Evolutionary conservation across 1,140 invertebrate genomes (phyloP), one percentile per base, ranked within the genome.

Genomic region (Bicyclus anynana): DNA sequence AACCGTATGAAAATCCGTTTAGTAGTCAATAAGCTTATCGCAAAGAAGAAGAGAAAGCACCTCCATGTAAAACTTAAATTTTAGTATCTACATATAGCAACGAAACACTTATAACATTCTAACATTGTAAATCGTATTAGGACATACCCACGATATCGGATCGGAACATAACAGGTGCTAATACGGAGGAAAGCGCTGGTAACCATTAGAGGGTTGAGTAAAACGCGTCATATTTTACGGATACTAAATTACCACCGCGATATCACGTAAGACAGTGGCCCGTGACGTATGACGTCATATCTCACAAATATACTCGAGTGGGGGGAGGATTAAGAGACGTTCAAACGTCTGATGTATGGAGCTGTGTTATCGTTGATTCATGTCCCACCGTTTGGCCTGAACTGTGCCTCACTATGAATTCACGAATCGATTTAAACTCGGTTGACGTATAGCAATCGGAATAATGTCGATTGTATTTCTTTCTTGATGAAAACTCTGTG

Each of bases 231-330:
- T 63, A 58, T 59, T 44, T 63, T 51, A 59, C 51, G 42, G 35
- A 10, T 44, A 66, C 55, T 56, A 68, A 74, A 79, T 75, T 72
- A 72, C 67, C 54, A 40, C 35, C 59, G 65, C 58, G 18, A 48
- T 76, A 77, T 77, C 72, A 67, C 65, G 64, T 59, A 65, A 72
- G 74, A 70, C 78, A 73, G 66, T 68, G 63, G 51, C 64, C 53
- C 53, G 57, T 82, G 79, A 82, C 77, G 68, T 69, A 80, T 77
- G 71, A 78, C 70, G 68, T 78, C 75, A 78, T 80, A 72, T 77
- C 68, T 80, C 75, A 69, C 65, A 75, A 67, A 68, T 74, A 67
- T 74, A 74, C 70, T 77, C 74, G 72, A 60, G 61, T 58, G 59
- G 62, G 66, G 66, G 65, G 76, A 67, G 75, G 77, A 80, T 80